phyloP scores from a whole-genome alignment of 2,113 vertebrate species.

The Phyllopteryx taeniolatus region DNA sequence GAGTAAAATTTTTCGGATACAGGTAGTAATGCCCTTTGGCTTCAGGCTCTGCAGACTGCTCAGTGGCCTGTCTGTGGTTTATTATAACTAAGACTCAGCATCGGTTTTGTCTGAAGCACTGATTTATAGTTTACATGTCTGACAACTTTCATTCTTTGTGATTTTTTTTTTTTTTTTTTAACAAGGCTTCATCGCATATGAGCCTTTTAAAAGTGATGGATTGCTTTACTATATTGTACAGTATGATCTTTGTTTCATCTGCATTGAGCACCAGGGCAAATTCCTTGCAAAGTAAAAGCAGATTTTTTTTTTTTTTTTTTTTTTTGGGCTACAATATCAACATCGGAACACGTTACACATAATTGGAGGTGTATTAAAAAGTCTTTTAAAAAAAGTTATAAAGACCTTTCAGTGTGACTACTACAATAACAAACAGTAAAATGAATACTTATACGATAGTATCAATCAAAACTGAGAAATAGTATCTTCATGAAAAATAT shows the following conservation, averaged over 20 bases:
- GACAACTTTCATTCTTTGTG: neutral
- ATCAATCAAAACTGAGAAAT: neutral
- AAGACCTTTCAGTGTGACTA: neutral
- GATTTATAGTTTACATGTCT: constrained; percentile 1
- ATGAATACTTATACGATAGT: neutral
- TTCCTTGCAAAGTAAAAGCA: neutral
- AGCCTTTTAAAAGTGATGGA: constrained; percentile 4
- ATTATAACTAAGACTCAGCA: constrained; percentile 28
- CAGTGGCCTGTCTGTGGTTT: constrained; percentile 21
- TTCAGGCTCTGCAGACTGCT: constrained; percentile 23
- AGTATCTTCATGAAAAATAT: neutral
- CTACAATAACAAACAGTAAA: neutral
- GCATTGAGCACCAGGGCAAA: neutral
- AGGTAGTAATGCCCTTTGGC: constrained; percentile 68
- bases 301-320: neutral
- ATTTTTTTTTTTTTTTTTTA: neutral
- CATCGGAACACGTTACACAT: neutral
- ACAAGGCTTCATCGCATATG: neutral
- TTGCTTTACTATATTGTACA: neutral
- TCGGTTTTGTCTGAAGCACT: constrained; percentile 14
- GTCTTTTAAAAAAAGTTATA: too few relatives aligned
- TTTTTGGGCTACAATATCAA: neutral
- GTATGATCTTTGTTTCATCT: neutral
- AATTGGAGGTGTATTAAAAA: neutral
- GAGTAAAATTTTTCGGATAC: constrained; percentile 73